Conservation (phyloP, 1,140 invertebrate species). For the Dryas iulia region DNA sequence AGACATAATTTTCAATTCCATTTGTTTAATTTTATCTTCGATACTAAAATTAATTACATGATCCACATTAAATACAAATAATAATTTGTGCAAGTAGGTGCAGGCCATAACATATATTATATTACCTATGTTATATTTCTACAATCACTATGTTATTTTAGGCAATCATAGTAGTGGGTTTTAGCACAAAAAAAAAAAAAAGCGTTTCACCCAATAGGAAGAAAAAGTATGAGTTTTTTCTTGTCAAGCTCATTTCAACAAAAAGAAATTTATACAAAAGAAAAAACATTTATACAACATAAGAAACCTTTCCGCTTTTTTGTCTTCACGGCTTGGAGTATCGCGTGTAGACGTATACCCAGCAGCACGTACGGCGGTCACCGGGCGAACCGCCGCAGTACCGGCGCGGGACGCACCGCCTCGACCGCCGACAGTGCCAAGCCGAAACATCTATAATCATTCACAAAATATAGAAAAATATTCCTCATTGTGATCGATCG, state of each 20-base stretch:
- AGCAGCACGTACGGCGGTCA: conserved; percentile 97
- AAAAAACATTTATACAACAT: no score
- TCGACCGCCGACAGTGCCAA: conserved; percentile 62
- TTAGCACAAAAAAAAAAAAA: no score
- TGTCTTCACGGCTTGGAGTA: conserved; percentile 82
- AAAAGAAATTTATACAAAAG: no score
- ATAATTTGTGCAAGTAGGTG: no score
- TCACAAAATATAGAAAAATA: neutral
- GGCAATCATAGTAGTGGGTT: no score
- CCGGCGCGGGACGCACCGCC: conserved; percentile 53
- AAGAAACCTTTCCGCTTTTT: conserved; percentile 87
- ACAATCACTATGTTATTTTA: no score
- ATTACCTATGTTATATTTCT: no score
- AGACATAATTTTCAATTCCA: conserved; percentile 87
- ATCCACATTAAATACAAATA: no score
- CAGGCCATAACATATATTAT: no score
- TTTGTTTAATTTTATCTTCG: conserved; percentile 88
- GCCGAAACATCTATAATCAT: conserved; percentile 47
- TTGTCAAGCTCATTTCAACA: no score
- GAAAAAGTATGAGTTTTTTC: no score
- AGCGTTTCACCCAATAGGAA: no score
- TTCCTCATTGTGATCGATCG: neutral
- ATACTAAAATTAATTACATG: conserved; percentile 73
- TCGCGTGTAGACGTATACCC: conserved; percentile 90
- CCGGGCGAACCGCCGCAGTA: conserved; percentile 84